Conservation (phyloP, 2,888 invertebrate genomes). For the Aphidius colemani region DNA sequence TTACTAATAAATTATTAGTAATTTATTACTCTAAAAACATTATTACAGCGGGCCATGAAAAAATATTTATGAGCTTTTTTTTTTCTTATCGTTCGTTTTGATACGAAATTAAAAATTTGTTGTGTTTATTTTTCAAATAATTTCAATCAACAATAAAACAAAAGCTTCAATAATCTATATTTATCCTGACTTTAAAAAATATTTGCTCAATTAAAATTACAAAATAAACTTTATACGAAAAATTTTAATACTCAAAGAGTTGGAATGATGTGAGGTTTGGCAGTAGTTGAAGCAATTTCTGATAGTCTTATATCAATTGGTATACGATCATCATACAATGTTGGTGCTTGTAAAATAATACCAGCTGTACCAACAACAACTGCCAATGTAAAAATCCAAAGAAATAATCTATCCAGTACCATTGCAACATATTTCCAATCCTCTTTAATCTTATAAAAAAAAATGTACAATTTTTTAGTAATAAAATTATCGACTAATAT, state of each 20-base stretch:
- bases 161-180: too few species aligned
- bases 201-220: too few species aligned
- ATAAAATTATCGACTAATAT: neutral
- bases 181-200: too few species aligned
- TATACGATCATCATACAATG: conserved; percentile 87
- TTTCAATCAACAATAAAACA: too few species aligned
- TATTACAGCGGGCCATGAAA: too few species aligned
- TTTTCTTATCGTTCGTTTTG: too few species aligned
- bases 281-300: conserved; percentile 87
- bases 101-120: too few species aligned
- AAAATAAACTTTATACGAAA: too few species aligned
- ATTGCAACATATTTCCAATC: conserved; percentile 99
- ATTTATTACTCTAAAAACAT: too few species aligned
- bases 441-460: conserved; percentile 77
- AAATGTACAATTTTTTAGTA: neutral
- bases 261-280: conserved; percentile 74
- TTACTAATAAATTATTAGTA: too few species aligned
- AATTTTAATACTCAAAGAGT: conserved; percentile 50
- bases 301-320: conserved; percentile 87
- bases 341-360: conserved; percentile 93
- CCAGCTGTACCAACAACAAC: conserved; percentile 93
- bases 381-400: conserved; percentile 96
- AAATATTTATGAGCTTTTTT: too few species aligned
- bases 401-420: conserved; percentile 94
- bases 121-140: too few species aligned